These are phyloP conservation scores for Eupsittula cactorum DNA, from an alignment of 2,113 vertebrate genomes.

Conservation along the genomic window DNA sequence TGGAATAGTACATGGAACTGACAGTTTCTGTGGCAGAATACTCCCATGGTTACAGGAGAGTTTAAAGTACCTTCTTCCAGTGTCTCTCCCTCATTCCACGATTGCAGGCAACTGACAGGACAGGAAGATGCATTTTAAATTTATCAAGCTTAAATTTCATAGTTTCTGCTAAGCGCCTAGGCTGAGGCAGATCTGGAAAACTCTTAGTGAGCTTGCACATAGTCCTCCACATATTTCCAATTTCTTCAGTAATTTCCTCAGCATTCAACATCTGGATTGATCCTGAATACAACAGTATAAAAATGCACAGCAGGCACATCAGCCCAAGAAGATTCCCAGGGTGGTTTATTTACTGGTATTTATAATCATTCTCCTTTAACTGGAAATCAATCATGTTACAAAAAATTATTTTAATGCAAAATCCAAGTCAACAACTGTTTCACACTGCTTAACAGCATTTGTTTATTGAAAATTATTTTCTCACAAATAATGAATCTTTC, in stretches of 20 bases:
- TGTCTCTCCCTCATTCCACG: constrained; percentile 88
- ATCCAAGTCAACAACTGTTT: neutral
- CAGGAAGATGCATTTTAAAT: constrained; percentile 86
- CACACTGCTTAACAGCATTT: neutral
- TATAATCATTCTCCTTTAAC: neutral
- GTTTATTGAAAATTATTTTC: neutral
- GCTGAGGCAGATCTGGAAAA: constrained; percentile 76
- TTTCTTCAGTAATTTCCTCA: constrained; percentile 82
- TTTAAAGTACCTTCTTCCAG: constrained; percentile 83
- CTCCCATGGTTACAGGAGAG: neutral
- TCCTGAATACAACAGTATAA: constrained; percentile 63
- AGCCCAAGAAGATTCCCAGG: neutral
- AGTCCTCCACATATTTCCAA: constrained; percentile 85
- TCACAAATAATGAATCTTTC: neutral
- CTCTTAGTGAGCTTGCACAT: constrained; percentile 84
- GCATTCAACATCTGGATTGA: constrained; percentile 81
- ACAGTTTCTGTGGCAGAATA: constrained; percentile 18
- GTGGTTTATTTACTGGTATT: neutral
- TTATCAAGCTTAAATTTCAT: constrained; percentile 83
- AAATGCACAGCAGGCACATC: neutral
- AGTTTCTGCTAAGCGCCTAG: constrained; percentile 79
- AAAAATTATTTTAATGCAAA: neutral
- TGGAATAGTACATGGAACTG: neutral
- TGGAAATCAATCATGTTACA: neutral
- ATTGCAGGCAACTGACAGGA: constrained; percentile 86